Percentiles rank a stretch among this genome's conserved stretches.
Conservation (phyloP, 1,140 invertebrate species). For the Platyscapa corneri region DNA sequence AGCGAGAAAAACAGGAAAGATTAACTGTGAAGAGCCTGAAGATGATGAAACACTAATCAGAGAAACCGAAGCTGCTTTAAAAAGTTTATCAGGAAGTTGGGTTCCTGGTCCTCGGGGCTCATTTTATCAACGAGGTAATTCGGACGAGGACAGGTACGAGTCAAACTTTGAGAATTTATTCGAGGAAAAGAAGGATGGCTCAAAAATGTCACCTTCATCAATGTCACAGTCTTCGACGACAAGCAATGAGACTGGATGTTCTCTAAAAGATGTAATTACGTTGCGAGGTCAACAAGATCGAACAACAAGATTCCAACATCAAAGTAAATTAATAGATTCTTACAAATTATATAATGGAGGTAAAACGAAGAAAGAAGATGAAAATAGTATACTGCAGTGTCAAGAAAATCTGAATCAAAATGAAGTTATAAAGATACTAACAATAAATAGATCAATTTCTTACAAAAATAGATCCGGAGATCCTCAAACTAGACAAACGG, state of each 20-base stretch:
- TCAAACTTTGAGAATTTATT: slow-evolving; percentile 89
- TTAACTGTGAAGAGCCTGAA: slow-evolving; percentile 72
- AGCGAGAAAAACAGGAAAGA: slow-evolving; percentile 73
- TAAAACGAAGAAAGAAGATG: slow-evolving; percentile 59
- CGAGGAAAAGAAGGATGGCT: slow-evolving; percentile 83
- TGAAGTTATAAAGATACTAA: slow-evolving; percentile 58
- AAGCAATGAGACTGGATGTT: slow-evolving; percentile 77
- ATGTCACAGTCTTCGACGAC: slow-evolving; percentile 77
- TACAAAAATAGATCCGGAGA: slow-evolving; percentile 63
- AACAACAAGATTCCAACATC: slow-evolving; percentile 61
- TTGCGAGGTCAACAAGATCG: slow-evolving; percentile 76
- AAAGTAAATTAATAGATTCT: slow-evolving; percentile 52
- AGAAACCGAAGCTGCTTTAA: slow-evolving; percentile 89
- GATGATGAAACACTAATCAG: slow-evolving; percentile 88
- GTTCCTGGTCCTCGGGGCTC: slow-evolving; percentile 78
- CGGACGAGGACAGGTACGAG: slow-evolving; percentile 81
- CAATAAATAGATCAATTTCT: slow-evolving; percentile 56
- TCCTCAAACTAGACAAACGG: slow-evolving; percentile 45
- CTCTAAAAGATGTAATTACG: slow-evolving; percentile 80
- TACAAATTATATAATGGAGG: slow-evolving; percentile 58
- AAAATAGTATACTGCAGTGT: slow-evolving; percentile 66
- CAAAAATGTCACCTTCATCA: slow-evolving; percentile 80
- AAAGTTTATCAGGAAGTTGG: slow-evolving; percentile 88
- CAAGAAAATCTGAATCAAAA: slow-evolving; percentile 58
- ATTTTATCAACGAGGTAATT: slow-evolving; percentile 79